phyloP scores from a whole-genome alignment of 2,797 vertebrate genomes.

The Leptodactylus fallax region DNA sequence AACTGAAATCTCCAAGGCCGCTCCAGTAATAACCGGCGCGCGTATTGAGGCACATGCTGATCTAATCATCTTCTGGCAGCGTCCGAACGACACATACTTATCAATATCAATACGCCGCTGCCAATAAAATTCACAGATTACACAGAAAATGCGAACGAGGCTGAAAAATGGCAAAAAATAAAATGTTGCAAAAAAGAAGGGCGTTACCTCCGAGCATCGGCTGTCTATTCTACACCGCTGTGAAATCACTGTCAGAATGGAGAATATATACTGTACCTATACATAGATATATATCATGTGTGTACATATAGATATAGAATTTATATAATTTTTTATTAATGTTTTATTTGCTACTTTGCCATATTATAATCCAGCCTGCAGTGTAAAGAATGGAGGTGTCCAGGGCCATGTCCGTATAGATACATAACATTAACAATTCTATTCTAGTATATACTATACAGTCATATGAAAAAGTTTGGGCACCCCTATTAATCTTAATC shows the following conservation, averaged over 20 bases:
- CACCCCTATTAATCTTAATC: too few species aligned
- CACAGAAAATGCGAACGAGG: background rate
- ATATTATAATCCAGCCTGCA: too few species aligned
- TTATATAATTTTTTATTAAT: too few species aligned
- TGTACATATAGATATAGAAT: too few species aligned
- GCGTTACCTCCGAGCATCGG: background rate
- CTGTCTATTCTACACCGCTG: background rate
- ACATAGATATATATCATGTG: too few species aligned
- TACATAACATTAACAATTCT: too few species aligned
- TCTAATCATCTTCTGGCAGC: conserved; percentile 58
- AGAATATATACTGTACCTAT: too few species aligned
- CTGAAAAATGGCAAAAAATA: background rate
- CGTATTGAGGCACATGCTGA: conserved; percentile 58
- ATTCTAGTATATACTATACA: too few species aligned
- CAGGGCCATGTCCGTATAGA: too few species aligned
- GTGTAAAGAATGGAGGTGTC: background rate
- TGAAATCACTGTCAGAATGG: background rate
- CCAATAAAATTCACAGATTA: conserved; percentile 23
- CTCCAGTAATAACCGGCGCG: conserved; percentile 42
- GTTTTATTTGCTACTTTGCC: too few species aligned
- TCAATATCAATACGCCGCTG: conserved; percentile 44
- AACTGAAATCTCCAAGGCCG: conserved; percentile 47
- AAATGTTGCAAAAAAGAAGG: background rate
- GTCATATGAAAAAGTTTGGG: too few species aligned
- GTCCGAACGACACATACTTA: conserved; percentile 39